Percentiles rank a stretch among this genome's conserved stretches.
phyloP scores from a whole-genome alignment of 1,140 invertebrate genomes.

The Heliconius himera region DNA sequence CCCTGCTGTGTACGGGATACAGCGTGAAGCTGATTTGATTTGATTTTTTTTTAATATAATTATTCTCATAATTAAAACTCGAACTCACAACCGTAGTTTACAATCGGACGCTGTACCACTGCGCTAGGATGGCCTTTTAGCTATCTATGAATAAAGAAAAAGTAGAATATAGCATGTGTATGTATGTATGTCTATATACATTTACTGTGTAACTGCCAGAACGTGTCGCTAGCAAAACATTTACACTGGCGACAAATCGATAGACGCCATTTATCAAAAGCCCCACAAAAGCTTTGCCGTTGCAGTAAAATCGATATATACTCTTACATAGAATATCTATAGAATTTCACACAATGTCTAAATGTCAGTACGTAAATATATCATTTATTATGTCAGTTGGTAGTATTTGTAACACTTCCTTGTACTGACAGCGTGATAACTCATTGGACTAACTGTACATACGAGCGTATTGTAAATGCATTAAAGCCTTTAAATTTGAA shows the following conservation, averaged over 20 bases:
- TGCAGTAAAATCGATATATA: neutral
- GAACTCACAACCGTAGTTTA: too few species aligned
- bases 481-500: too few species aligned
- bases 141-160: too few species aligned
- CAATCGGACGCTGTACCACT: too few species aligned
- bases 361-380: neutral
- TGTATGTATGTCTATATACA: neutral
- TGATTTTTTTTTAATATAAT: too few species aligned
- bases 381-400: neutral
- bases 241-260: neutral
- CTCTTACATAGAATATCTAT: neutral
- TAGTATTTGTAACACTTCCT: neutral
- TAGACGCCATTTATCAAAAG: neutral
- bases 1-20: too few species aligned
- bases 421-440: neutral
- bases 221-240: neutral
- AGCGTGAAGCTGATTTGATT: too few species aligned
- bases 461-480: neutral
- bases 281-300: neutral
- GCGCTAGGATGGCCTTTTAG: too few species aligned
- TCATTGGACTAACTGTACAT: neutral
- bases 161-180: neutral
- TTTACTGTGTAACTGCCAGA: neutral
- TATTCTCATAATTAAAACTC: too few species aligned
- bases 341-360: neutral